Conservation (phyloP, 2,888 invertebrate genomes). For the Holacanthella duospinosa region DNA sequence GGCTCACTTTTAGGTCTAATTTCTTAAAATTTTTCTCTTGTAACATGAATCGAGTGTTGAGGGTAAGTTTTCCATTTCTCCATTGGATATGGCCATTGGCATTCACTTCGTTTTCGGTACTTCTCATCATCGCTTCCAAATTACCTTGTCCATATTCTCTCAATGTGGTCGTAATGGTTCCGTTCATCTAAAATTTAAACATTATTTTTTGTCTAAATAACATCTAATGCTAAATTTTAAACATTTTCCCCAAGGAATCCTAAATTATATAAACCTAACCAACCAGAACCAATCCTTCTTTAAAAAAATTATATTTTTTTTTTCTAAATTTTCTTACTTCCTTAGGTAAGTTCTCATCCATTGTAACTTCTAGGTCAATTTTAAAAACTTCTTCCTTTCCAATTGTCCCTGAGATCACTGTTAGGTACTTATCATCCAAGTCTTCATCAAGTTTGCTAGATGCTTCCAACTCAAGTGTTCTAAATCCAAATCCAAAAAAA, state of each 20-base stretch:
- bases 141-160: conserved; percentile 19
- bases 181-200: conserved; percentile 25
- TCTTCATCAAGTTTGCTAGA: conserved; percentile 9
- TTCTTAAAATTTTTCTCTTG: conserved; percentile 21
- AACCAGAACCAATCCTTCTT: no score
- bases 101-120: conserved; percentile 16
- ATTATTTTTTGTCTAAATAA: no score
- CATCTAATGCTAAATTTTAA: conserved; percentile 4
- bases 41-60: conserved; percentile 19
- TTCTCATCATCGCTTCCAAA: conserved; percentile 19
- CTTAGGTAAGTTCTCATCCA: conserved; percentile 32
- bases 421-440: conserved; percentile 13
- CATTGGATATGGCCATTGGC: conserved; percentile 24
- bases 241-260: no score
- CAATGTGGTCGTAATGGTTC: conserved; percentile 27
- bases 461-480: conserved; percentile 9
- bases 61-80: conserved; percentile 19
- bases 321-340: no score
- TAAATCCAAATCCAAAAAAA: conserved; percentile 9
- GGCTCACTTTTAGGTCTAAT: conserved; percentile 22
- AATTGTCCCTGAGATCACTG: conserved; percentile 20
- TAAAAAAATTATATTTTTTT: no score
- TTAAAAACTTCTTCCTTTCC: conserved; percentile 24
- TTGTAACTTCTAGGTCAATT: conserved; percentile 27
- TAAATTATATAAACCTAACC: no score